Evolutionary conservation across 2,113 vertebrate genomes (phyloP).

Genomic region (Hemiscyllium ocellatum): DNA sequence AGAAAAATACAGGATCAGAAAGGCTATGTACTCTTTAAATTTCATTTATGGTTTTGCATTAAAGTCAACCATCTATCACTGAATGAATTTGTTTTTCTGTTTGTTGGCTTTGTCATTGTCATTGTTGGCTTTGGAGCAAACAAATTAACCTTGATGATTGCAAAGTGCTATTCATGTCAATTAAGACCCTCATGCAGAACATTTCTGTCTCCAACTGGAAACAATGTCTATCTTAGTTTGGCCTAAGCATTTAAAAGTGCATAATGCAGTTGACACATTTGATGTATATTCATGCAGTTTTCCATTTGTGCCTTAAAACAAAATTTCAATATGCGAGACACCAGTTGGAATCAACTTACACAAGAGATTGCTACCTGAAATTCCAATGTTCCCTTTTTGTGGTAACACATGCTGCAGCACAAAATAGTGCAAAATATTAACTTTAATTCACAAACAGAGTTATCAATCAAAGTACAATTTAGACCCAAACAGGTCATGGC

Average conservation of each 20-base stretch:
- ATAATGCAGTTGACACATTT: background rate
- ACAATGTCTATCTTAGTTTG: background rate
- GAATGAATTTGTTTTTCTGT: background rate
- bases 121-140: background rate
- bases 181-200: background rate
- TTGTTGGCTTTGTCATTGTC: background rate
- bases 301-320: background rate
- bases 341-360: background rate
- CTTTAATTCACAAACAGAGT: background rate
- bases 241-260: background rate
- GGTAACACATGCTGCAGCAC: background rate
- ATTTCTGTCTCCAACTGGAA: background rate
- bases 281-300: background rate
- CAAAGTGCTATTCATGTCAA: background rate
- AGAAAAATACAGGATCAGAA: background rate
- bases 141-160: background rate
- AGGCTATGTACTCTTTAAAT: background rate
- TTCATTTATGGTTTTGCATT: background rate
- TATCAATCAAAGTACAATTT: background rate
- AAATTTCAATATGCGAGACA: background rate
- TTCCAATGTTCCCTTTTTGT: no score
- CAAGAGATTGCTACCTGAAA: background rate
- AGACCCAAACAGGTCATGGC: background rate
- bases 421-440: background rate
- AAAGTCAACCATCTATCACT: background rate